Conservation (phyloP, 1,140 invertebrate genomes). For the Procambarus clarkii region DNA sequence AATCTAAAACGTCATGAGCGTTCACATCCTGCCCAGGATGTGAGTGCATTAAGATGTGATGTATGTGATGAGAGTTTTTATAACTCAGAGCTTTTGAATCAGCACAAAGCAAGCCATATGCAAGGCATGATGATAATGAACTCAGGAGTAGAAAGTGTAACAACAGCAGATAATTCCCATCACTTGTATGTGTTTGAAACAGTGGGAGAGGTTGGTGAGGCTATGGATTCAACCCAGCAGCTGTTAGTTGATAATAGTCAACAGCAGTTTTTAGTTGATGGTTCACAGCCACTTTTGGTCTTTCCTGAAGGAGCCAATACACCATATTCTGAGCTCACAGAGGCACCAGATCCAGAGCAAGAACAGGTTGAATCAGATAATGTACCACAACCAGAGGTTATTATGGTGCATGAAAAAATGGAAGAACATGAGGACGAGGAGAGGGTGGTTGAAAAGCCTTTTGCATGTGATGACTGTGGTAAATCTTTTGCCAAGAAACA, state of each 20-base stretch:
- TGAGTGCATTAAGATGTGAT: slow-evolving; percentile 42
- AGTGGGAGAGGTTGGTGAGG: slow-evolving; percentile 54
- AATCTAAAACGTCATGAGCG: slow-evolving; percentile 67
- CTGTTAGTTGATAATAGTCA: slow-evolving; percentile 60
- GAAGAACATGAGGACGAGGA: slow-evolving; percentile 56
- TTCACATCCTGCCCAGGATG: slow-evolving; percentile 48
- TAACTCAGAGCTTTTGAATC: slow-evolving; percentile 45
- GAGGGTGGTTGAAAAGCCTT: slow-evolving; percentile 74
- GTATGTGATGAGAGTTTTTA: slow-evolving; percentile 59
- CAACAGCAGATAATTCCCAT: slow-evolving; percentile 42
- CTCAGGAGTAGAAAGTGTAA: slow-evolving; percentile 51
- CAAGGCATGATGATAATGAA: slow-evolving; percentile 71
- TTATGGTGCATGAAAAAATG: slow-evolving; percentile 57
- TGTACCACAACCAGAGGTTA: slow-evolving; percentile 19
- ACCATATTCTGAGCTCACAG: slow-evolving; percentile 56
- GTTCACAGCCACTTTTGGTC: slow-evolving; percentile 60
- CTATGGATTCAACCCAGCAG: slow-evolving; percentile 61
- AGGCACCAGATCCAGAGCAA: slow-evolving; percentile 36
- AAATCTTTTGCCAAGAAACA: slow-evolving; percentile 84
- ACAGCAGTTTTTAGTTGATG: slow-evolving; percentile 63
- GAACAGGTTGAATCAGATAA: slow-evolving; percentile 18
- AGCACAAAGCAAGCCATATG: slow-evolving; percentile 69
- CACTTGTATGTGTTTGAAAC: slow-evolving; percentile 66
- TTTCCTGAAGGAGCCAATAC: slow-evolving; percentile 58
- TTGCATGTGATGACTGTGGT: slow-evolving; percentile 81